phyloP scores from a whole-genome alignment of 2,797 vertebrate genomes.

The Myotis daubentonii region DNA sequence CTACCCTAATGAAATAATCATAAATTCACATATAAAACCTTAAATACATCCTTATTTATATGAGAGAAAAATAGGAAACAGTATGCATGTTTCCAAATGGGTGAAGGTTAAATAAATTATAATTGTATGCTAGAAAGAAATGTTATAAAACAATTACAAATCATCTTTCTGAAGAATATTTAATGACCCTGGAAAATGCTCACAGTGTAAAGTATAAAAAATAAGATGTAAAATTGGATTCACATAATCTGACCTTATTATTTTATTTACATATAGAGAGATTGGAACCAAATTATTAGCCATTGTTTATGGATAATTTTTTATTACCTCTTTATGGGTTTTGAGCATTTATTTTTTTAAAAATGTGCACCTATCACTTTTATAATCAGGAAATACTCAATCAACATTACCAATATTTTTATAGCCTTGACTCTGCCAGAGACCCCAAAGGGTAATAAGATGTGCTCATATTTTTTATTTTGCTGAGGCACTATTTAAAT shows the following conservation, averaged over 20 bases:
- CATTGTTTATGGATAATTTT: slow-evolving; percentile 66
- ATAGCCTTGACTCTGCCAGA: slow-evolving; percentile 31
- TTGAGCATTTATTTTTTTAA: slow-evolving; percentile 48
- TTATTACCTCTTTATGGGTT: slow-evolving; percentile 61
- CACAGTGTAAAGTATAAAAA: slow-evolving; percentile 56
- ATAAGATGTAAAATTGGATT: slow-evolving; percentile 61
- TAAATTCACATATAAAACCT: slow-evolving; percentile 23
- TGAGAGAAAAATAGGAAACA: slow-evolving; percentile 46
- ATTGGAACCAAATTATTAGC: slow-evolving; percentile 60
- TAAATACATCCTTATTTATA: slow-evolving; percentile 59
- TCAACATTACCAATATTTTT: slow-evolving; percentile 47
- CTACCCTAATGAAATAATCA: slow-evolving; percentile 63
- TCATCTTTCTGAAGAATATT: slow-evolving; percentile 65
- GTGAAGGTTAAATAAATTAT: slow-evolving; percentile 75
- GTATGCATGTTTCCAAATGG: slow-evolving; percentile 53
- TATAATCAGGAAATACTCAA: slow-evolving; percentile 51
- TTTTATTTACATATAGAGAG: slow-evolving; percentile 76
- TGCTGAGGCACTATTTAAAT: neutral
- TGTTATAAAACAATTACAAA: slow-evolving; percentile 73
- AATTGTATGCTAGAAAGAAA: slow-evolving; percentile 36
- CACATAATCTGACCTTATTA: slow-evolving; percentile 53
- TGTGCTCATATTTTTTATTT: neutral
- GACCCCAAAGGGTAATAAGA: neutral
- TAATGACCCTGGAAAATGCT: slow-evolving; percentile 68
- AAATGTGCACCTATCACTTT: slow-evolving; percentile 42